Evolutionary conservation across 2,113 vertebrate species (phyloP).

Genomic region (Onychostruthus taczanowskii): DNA sequence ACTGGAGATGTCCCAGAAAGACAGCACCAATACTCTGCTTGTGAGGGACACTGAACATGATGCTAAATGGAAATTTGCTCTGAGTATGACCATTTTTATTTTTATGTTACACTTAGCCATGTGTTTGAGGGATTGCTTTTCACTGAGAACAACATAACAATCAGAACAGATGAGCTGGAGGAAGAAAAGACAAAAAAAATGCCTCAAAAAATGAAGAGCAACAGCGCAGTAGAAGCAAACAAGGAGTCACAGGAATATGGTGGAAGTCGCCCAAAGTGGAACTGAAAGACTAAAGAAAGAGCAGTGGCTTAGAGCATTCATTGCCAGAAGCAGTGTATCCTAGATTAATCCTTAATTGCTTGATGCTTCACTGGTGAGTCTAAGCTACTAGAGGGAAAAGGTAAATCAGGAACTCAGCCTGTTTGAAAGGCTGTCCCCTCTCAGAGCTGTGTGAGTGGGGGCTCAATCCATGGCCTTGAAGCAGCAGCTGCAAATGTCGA

Average conservation of each 20-base stretch:
- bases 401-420: neutral
- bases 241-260: neutral
- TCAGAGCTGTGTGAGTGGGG: rapidly evolving
- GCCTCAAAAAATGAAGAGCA: neutral
- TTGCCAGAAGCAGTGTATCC: neutral
- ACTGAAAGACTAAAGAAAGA: neutral
- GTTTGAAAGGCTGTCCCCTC: neutral
- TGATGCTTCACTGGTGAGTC: neutral
- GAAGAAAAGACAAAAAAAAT: neutral
- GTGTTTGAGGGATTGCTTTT: neutral
- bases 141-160: neutral
- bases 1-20: neutral
- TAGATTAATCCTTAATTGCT: neutral
- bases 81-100: neutral
- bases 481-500: neutral
- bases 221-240: neutral
- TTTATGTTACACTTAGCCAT: neutral
- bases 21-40: neutral
- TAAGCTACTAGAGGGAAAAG: neutral
- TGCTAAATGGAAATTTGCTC: neutral
- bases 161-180: neutral
- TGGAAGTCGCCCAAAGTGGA: neutral
- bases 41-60: rapidly evolving
- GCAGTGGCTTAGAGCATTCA: neutral
- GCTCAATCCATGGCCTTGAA: neutral